Evolutionary conservation across 2,113 vertebrate genomes (phyloP).

Genomic region (Serinus canaria): DNA sequence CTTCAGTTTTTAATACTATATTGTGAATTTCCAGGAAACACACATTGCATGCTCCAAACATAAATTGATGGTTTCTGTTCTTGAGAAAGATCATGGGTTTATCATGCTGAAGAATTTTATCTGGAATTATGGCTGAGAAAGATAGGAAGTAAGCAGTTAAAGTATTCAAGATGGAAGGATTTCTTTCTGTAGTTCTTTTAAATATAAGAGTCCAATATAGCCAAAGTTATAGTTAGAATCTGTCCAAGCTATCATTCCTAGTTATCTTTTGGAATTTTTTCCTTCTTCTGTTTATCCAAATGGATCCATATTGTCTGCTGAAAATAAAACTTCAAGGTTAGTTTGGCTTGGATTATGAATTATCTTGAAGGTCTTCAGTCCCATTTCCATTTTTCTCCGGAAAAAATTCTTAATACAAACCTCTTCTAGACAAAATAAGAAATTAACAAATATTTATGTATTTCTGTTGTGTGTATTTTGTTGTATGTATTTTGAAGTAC

Average conservation of each 20-base stretch:
- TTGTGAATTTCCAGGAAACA: neutral
- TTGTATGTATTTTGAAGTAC: neutral
- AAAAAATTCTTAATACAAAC: neutral
- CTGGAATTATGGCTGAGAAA: neutral
- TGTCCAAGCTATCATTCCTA: fast-evolving
- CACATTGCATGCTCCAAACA: neutral
- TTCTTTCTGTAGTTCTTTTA: neutral
- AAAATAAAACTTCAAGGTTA: neutral
- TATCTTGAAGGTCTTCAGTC: neutral
- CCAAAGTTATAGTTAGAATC: neutral
- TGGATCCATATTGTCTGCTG: neutral
- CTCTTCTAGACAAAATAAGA: neutral
- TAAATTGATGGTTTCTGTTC: neutral
- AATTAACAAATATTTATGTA: neutral
- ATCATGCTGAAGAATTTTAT: neutral
- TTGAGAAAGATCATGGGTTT: neutral
- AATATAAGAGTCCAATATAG: neutral
- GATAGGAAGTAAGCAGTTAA: neutral
- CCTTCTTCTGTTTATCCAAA: neutral
- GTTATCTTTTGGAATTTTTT: neutral
- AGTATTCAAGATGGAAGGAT: neutral
- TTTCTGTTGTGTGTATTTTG: neutral
- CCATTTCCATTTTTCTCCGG: neutral
- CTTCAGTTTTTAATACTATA: neutral
- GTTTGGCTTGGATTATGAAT: neutral